phyloP scores from a whole-genome alignment of 2,113 vertebrate species.

The Sebastes schlegelii region DNA sequence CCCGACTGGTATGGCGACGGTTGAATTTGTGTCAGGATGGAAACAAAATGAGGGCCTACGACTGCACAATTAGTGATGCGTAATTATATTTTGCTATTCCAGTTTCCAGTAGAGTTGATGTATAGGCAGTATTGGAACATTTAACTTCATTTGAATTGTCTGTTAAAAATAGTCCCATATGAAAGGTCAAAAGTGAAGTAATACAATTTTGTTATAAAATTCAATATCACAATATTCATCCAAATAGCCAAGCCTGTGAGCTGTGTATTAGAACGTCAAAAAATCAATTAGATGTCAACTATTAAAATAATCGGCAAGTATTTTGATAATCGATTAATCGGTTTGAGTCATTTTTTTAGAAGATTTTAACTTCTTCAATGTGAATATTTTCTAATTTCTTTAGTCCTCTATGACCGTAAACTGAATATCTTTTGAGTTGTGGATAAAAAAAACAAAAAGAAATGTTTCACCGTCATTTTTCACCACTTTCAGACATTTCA shows the following conservation, averaged over 20 bases:
- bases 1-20: not conserved
- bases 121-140: slow-evolving; percentile 19
- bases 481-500: no score
- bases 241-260: not conserved
- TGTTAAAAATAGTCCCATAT: slow-evolving; percentile 13
- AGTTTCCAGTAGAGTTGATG: slow-evolving; percentile 6
- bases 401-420: no score
- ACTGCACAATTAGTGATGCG: slow-evolving; percentile 12
- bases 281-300: no score
- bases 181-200: not conserved
- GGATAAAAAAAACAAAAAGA: no score
- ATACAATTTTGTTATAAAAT: not conserved
- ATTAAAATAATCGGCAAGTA: no score
- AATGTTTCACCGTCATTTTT: no score
- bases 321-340: no score
- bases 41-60: slow-evolving; percentile 36
- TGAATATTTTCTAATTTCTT: no score
- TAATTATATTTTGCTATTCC: slow-evolving; percentile 41
- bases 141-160: slow-evolving; percentile 9
- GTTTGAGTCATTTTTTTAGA: no score
- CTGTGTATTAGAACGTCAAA: not conserved
- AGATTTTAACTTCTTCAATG: no score
- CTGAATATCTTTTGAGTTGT: no score
- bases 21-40: slow-evolving; percentile 44
- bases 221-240: not conserved